These are phyloP conservation scores for Bungarus multicinctus DNA, from an alignment of 2,113 vertebrate species.

Conservation along the genomic window DNA sequence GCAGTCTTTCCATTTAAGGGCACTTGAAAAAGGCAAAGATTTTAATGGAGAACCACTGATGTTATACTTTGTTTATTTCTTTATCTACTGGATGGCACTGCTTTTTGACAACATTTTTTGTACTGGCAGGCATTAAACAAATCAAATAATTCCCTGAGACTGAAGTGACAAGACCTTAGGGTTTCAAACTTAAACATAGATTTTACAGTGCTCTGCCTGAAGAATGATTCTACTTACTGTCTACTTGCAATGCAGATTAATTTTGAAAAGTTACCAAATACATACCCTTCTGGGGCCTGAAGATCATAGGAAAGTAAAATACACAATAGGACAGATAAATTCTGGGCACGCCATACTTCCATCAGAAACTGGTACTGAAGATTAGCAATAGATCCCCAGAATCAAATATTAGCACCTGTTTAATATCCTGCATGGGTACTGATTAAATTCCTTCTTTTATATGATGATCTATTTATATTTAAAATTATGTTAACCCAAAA, in stretches of 20 bases:
- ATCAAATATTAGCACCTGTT: not conserved
- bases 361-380: not conserved
- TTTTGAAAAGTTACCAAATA: not conserved
- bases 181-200: constrained; percentile 1
- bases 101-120: constrained; percentile 1
- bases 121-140: not conserved
- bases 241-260: not conserved
- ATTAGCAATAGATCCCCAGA: not conserved
- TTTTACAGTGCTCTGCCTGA: not conserved
- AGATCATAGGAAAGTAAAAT: not conserved
- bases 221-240: not conserved
- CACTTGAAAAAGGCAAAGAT: not conserved
- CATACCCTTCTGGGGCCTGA: not conserved
- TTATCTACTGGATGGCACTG: not conserved
- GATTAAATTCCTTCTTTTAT: not conserved
- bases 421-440: not conserved
- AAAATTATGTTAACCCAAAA: not conserved
- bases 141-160: not conserved
- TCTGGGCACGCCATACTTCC: not conserved
- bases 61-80: not conserved
- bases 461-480: not conserved
- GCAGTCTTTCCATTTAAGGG: not conserved
- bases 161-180: not conserved
- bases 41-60: not conserved
- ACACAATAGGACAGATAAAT: not conserved